Evolutionary conservation across 2,888 invertebrate species (phyloP).

Genomic region (Strigamia maritima): DNA sequence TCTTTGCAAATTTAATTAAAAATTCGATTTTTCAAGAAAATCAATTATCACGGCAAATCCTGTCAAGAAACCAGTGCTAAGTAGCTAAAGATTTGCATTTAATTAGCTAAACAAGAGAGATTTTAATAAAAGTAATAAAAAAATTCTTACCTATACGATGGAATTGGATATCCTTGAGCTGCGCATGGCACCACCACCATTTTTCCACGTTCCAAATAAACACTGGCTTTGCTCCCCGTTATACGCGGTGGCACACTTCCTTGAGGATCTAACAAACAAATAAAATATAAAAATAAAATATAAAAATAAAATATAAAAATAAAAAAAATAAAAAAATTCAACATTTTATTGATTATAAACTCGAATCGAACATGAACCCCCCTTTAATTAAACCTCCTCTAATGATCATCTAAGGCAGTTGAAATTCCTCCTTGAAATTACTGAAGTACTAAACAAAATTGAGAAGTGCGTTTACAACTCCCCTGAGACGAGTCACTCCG

Average conservation of each 20-base stretch:
- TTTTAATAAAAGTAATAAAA: background rate
- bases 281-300: background rate
- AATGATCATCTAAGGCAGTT: background rate
- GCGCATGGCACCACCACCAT: constrained; percentile 45
- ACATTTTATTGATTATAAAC: background rate
- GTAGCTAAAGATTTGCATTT: too few species aligned
- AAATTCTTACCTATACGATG: constrained; percentile 44
- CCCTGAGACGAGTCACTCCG: background rate
- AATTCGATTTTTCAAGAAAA: too few species aligned
- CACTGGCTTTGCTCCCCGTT: constrained; percentile 38
- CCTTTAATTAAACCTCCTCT: constrained; percentile 14
- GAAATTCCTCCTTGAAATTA: background rate
- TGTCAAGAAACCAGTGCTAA: too few species aligned
- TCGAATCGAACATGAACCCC: background rate
- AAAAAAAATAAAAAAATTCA: background rate
- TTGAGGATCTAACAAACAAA: constrained; percentile 39
- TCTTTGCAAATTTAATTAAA: too few species aligned
- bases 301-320: background rate
- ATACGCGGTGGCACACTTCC: constrained; percentile 42
- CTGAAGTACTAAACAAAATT: background rate
- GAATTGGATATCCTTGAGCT: constrained; percentile 42
- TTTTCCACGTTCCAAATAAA: constrained; percentile 48
- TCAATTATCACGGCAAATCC: too few species aligned
- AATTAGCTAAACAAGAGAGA: too few species aligned
- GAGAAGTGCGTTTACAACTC: constrained; percentile 16